These are phyloP conservation scores for Agapornis canus DNA, from an alignment of 2,797 vertebrate species.

Conservation along the genomic window DNA sequence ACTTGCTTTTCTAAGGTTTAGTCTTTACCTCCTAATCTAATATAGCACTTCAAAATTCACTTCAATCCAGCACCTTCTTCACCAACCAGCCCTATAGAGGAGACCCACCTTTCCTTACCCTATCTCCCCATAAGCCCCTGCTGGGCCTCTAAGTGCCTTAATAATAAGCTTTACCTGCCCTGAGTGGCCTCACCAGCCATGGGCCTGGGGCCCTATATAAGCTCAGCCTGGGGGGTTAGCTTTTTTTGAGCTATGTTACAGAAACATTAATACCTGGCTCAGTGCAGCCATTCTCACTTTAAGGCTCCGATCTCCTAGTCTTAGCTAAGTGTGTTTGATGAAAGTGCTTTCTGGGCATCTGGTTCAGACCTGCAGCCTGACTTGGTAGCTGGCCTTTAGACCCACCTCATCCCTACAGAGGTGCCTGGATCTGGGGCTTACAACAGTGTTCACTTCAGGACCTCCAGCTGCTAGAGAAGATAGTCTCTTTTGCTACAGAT, in stretches of 20 bases:
- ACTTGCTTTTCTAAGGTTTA: fast-evolving
- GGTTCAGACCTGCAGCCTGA: fast-evolving
- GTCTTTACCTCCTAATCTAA: fast-evolving
- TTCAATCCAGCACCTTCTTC: fast-evolving
- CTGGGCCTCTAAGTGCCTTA: not conserved
- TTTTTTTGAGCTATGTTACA: fast-evolving
- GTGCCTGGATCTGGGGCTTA: fast-evolving
- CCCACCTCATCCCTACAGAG: fast-evolving
- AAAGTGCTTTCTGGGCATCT: fast-evolving
- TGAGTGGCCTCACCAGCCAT: not conserved
- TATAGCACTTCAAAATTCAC: fast-evolving
- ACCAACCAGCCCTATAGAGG: fast-evolving
- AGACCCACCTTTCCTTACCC: fast-evolving
- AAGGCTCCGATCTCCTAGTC: fast-evolving
- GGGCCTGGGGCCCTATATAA: not conserved
- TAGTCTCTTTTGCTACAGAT: not conserved
- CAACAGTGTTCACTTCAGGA: fast-evolving
- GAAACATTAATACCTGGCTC: fast-evolving
- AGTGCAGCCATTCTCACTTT: fast-evolving
- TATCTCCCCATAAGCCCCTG: fast-evolving
- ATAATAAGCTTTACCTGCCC: not conserved
- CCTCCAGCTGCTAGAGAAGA: not conserved
- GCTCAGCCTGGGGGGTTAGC: not conserved
- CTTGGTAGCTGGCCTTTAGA: fast-evolving
- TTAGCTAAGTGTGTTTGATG: fast-evolving